phyloP scores from a whole-genome alignment of 2,797 vertebrate genomes.

The Smutsia gigantea region DNA sequence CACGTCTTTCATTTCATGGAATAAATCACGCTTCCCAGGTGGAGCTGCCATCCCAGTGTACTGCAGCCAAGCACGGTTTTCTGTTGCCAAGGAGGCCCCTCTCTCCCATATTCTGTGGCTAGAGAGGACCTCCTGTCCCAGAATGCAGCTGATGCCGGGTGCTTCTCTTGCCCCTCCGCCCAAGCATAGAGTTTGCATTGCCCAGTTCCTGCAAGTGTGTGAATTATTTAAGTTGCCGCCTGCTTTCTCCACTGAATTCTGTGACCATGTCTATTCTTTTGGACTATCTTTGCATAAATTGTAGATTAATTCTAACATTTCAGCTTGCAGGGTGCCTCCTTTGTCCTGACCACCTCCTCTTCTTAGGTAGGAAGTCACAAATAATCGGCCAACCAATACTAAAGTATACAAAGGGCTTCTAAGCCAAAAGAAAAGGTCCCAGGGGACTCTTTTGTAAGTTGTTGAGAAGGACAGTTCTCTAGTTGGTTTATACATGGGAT shows the following conservation, averaged over 20 bases:
- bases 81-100: neutral
- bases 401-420: neutral
- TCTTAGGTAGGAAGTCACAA: neutral
- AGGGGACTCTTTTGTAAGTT: neutral
- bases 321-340: neutral
- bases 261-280: neutral
- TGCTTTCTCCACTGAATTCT: neutral
- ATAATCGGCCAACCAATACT: neutral
- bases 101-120: fast-evolving
- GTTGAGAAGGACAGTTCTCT: neutral
- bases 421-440: neutral
- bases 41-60: neutral
- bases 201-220: neutral
- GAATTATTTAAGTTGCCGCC: neutral
- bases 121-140: neutral
- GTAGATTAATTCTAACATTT: neutral
- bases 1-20: neutral
- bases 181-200: neutral
- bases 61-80: neutral
- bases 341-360: neutral
- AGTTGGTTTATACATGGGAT: neutral
- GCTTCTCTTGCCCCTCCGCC: neutral
- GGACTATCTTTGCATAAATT: neutral
- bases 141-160: neutral
- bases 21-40: neutral